Evolutionary conservation across 2,113 vertebrate species (phyloP).

Genomic region (Leucosticte australis): DNA sequence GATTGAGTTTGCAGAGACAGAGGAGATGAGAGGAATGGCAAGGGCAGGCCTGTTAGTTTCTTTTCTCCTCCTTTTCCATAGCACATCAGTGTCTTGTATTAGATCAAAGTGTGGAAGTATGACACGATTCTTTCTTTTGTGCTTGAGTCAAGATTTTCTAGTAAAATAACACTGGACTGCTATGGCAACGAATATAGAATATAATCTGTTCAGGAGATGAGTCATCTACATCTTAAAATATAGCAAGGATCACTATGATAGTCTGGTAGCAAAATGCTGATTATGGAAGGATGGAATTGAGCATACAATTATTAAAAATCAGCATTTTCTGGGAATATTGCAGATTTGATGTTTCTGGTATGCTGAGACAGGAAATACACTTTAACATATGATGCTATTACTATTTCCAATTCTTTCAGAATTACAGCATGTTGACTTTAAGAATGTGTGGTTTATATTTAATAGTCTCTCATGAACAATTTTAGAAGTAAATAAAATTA

Average conservation of each 20-base stretch:
- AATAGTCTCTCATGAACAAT: neutral
- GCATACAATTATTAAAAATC: slow-evolving; percentile 18
- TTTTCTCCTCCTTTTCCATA: neutral
- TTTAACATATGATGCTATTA: neutral
- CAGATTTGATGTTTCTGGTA: neutral
- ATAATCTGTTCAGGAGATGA: slow-evolving; percentile 18
- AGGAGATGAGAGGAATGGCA: neutral
- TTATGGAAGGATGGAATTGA: neutral
- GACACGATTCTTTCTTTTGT: neutral
- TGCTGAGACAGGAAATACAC: neutral
- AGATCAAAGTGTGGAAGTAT: neutral
- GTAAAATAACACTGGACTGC: neutral
- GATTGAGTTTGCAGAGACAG: neutral
- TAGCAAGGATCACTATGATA: neutral
- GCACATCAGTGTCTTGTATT: neutral
- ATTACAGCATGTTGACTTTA: neutral
- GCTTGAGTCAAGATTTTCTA: slow-evolving; percentile 20
- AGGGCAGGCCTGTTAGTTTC: neutral
- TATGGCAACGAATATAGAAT: neutral
- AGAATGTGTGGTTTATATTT: neutral
- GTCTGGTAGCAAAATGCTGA: neutral
- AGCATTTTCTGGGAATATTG: neutral
- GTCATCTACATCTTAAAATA: slow-evolving; percentile 48
- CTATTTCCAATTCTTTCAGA: neutral
- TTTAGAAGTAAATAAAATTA: neutral